A percentile compares a stretch with the other conserved stretches of the same genome.
These are phyloP conservation scores for Acanthaster planci DNA, from an alignment of 35 echinoderm and acorn worm species.

Conservation along the genomic window DNA sequence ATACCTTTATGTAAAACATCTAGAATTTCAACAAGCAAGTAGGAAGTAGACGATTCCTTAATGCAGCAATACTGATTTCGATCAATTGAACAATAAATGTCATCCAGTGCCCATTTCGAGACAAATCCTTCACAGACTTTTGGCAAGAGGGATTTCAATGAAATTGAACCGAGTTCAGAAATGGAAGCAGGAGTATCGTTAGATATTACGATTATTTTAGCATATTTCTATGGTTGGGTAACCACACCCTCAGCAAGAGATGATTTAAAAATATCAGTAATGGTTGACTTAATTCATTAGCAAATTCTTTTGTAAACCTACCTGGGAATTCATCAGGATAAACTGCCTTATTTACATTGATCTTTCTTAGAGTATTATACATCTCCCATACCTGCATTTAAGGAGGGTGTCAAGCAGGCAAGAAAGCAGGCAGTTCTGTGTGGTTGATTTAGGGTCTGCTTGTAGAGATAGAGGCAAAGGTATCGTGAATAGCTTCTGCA, in stretches of 20 bases:
- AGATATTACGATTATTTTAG: background rate
- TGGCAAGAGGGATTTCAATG: conserved; percentile 29
- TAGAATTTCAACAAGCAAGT: conserved; percentile 26
- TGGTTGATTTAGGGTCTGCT: conserved; percentile 21
- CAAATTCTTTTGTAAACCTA: conserved; percentile 28
- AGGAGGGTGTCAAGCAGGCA: conserved; percentile 4
- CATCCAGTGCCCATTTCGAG: conserved; percentile 32
- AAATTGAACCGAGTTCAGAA: conserved; percentile 31
- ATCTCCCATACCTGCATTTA: conserved; percentile 35
- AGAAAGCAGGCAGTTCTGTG: conserved; percentile 4
- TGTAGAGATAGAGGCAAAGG: conserved; percentile 39
- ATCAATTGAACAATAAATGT: conserved; percentile 8
- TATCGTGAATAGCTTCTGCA: conserved; percentile 26
- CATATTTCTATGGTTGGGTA: conserved; percentile 41
- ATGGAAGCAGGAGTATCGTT: conserved; percentile 29
- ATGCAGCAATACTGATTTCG: conserved; percentile 40
- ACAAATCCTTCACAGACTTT: conserved; percentile 53
- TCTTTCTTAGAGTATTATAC: conserved; percentile 26
- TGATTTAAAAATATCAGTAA: conserved; percentile 42
- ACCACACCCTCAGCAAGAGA: conserved; percentile 33
- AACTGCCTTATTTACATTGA: background rate
- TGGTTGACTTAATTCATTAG: conserved; percentile 10
- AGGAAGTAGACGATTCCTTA: conserved; percentile 38
- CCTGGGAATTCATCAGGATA: conserved; percentile 27
- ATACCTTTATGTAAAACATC: too few relatives aligned